Conservation (phyloP, 2,888 invertebrate species). For the Chrysopilus asiliformis region DNA sequence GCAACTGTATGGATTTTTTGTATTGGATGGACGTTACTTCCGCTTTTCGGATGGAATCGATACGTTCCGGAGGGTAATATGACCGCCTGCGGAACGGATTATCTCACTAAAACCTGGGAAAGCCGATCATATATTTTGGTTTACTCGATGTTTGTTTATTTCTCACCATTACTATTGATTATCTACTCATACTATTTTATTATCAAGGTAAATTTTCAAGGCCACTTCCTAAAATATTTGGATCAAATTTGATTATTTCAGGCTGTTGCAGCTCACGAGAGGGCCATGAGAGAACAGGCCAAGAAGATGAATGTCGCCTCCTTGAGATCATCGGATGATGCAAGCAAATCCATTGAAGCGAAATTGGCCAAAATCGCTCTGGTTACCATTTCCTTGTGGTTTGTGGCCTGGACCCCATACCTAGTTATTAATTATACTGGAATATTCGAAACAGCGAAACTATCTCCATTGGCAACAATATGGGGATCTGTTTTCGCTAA, state of each 20-base stretch:
- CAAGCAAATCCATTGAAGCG: conserved; percentile 41
- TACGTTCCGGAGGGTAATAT: conserved; percentile 51
- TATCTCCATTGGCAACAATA: conserved; percentile 41
- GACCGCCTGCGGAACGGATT: conserved; percentile 44
- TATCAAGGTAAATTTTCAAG: conserved; percentile 31
- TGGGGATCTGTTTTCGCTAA: conserved; percentile 49
- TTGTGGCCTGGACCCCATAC: conserved; percentile 54
- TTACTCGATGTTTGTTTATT: conserved; percentile 37
- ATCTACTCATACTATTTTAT: conserved; percentile 46
- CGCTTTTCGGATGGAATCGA: conserved; percentile 43
- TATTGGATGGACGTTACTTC: conserved; percentile 38
- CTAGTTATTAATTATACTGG: conserved; percentile 42
- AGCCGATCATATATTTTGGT: conserved; percentile 39
- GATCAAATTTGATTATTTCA: conserved; percentile 38
- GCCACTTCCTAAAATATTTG: conserved; percentile 28
- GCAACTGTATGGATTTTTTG: conserved; percentile 39
- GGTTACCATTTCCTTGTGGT: conserved; percentile 49
- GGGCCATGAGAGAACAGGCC: conserved; percentile 45
- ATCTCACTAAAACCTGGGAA: conserved; percentile 36
- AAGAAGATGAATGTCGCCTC: conserved; percentile 53
- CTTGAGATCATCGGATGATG: conserved; percentile 40
- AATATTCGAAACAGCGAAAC: conserved; percentile 36
- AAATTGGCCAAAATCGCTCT: conserved; percentile 47
- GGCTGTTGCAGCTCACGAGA: conserved; percentile 44
- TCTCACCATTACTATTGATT: conserved; percentile 39